A percentile compares a stretch with the other conserved stretches of the same genome.
Evolutionary conservation across 1,140 invertebrate species (phyloP).

Genomic region (Scaptodrosophila lebanonensis): DNA sequence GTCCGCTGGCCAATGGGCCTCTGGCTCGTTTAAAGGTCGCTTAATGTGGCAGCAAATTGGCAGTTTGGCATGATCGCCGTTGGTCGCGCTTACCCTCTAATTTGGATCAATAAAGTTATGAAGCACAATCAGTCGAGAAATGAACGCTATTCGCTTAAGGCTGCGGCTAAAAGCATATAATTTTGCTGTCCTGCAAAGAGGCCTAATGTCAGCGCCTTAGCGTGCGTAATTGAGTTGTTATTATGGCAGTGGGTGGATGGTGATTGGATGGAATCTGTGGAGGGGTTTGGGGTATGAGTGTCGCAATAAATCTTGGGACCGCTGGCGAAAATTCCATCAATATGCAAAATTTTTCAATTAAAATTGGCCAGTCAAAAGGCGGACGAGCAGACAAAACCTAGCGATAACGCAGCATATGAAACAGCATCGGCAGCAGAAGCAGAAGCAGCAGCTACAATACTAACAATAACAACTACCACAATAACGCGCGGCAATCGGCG

Average conservation of each 20-base stretch:
- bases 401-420: conserved; percentile 61
- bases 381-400: conserved; percentile 41
- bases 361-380: conserved; percentile 63
- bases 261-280: too few relatives aligned
- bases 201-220: conserved; percentile 9
- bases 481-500: conserved; percentile 54
- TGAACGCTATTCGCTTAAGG: conserved; percentile 26
- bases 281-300: not conserved
- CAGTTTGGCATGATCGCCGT: conserved; percentile 11
- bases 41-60: conserved; percentile 50
- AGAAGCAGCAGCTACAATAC: not conserved
- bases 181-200: conserved; percentile 45
- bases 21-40: not conserved
- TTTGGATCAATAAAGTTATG: conserved; percentile 67
- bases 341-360: conserved; percentile 75
- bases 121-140: conserved; percentile 8
- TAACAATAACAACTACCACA: not conserved
- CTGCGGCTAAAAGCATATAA: conserved; percentile 58
- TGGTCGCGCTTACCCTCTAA: conserved; percentile 41
- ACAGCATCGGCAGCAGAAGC: not conserved
- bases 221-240: conserved; percentile 20
- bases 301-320: conserved; percentile 41
- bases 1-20: conserved; percentile 1
- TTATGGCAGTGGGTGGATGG: too few relatives aligned
- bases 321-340: conserved; percentile 62